phyloP scores from a whole-genome alignment of 2,888 invertebrate species.

The Isoperla grammatica region DNA sequence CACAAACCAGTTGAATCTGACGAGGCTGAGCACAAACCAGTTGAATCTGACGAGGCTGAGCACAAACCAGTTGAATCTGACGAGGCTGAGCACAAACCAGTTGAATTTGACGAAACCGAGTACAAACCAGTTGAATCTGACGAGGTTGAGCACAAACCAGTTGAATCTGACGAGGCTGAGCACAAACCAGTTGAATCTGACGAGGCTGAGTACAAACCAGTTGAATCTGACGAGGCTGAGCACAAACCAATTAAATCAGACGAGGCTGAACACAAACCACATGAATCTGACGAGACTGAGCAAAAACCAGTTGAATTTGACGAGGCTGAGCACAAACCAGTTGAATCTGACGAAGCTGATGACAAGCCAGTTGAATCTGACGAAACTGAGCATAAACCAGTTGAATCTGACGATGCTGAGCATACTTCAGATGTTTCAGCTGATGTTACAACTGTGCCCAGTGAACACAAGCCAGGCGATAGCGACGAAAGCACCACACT shows the following conservation, averaged over 20 bases:
- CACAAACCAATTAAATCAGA: background rate
- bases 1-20: background rate
- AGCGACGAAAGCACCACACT: background rate
- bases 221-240: background rate
- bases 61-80: background rate
- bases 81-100: slow-evolving; percentile 16
- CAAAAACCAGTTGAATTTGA: slow-evolving; percentile 20
- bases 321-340: slow-evolving; percentile 19
- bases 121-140: slow-evolving; percentile 25
- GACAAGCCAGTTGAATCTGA: background rate
- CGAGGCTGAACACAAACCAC: slow-evolving; percentile 18
- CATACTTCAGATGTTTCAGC: background rate
- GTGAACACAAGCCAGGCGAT: background rate
- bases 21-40: background rate
- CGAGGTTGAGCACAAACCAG: background rate
- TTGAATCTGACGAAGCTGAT: slow-evolving; percentile 8
- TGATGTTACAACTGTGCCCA: too few relatives aligned
- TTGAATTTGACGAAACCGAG: slow-evolving; percentile 16
- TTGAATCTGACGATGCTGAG: too few relatives aligned
- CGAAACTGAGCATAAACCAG: background rate
- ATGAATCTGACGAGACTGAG: slow-evolving; percentile 9
- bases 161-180: background rate
- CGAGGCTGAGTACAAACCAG: slow-evolving; percentile 7
- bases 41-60: background rate
- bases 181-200: background rate